phyloP scores from a whole-genome alignment of 2,113 vertebrate species.

The Laticauda colubrina region DNA sequence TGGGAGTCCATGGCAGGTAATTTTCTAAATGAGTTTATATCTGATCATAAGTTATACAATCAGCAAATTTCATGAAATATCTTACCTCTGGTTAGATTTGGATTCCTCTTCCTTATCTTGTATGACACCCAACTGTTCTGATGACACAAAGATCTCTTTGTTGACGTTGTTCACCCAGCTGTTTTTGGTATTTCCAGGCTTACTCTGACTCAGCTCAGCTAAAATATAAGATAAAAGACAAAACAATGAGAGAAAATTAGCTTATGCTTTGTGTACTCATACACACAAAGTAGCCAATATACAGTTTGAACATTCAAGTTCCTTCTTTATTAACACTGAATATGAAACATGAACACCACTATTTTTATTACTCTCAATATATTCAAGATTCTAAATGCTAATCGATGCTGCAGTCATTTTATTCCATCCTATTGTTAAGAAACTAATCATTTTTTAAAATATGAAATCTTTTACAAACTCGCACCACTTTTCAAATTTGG shows the following conservation, averaged over 20 bases:
- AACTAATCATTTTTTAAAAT: background rate
- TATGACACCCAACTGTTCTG: conserved; percentile 69
- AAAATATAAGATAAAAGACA: conserved; percentile 46
- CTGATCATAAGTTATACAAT: background rate
- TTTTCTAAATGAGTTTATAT: background rate
- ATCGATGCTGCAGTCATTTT: background rate
- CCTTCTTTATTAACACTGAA: background rate
- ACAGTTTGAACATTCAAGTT: background rate
- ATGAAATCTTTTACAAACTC: background rate
- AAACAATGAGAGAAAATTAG: conserved; percentile 45
- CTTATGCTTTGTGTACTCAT: background rate
- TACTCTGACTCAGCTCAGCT: conserved; percentile 78
- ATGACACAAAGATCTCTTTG: conserved; percentile 72
- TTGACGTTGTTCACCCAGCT: conserved; percentile 80
- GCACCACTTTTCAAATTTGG: background rate
- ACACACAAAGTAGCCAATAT: background rate
- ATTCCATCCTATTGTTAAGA: background rate
- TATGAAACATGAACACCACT: background rate
- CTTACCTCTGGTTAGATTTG: conserved; percentile 70
- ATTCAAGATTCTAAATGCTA: background rate
- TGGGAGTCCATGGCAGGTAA: background rate
- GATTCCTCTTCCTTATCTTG: conserved; percentile 59
- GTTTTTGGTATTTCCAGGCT: conserved; percentile 63
- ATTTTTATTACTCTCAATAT: background rate
- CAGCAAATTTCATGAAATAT: background rate